phyloP scores from a whole-genome alignment of 1,140 invertebrate species.

The Sipha flava region DNA sequence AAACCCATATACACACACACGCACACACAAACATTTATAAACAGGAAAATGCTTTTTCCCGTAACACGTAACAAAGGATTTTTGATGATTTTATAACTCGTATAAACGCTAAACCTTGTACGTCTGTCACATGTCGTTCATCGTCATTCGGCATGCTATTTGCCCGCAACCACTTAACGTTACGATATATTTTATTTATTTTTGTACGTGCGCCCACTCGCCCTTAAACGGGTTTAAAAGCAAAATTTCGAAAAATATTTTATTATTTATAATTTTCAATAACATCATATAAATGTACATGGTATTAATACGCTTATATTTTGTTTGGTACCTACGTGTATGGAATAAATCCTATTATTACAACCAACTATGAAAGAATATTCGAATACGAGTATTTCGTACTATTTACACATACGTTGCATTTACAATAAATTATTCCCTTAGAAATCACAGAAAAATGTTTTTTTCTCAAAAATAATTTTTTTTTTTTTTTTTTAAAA shows the following conservation, averaged over 20 bases:
- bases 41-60: conserved; percentile 12
- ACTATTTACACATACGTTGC: too few species aligned
- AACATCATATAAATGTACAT: too few species aligned
- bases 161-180: neutral
- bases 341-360: too few species aligned
- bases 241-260: neutral
- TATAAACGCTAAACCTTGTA: conserved; percentile 8
- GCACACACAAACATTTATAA: neutral
- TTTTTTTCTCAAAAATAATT: too few species aligned
- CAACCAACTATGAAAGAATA: too few species aligned
- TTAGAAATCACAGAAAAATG: too few species aligned
- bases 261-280: neutral
- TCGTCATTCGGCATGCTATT: neutral
- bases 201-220: neutral
- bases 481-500: too few species aligned
- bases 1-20: too few species aligned
- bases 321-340: too few species aligned
- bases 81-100: neutral
- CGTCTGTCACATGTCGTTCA: conserved; percentile 5
- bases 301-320: too few species aligned
- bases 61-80: neutral
- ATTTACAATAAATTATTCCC: too few species aligned
- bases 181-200: neutral
- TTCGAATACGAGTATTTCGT: too few species aligned
- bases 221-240: neutral